Evolutionary conservation across 2,113 vertebrate species (phyloP), one percentile per base, ranked within the genome.

Genomic region (Sciurus niger): DNA sequence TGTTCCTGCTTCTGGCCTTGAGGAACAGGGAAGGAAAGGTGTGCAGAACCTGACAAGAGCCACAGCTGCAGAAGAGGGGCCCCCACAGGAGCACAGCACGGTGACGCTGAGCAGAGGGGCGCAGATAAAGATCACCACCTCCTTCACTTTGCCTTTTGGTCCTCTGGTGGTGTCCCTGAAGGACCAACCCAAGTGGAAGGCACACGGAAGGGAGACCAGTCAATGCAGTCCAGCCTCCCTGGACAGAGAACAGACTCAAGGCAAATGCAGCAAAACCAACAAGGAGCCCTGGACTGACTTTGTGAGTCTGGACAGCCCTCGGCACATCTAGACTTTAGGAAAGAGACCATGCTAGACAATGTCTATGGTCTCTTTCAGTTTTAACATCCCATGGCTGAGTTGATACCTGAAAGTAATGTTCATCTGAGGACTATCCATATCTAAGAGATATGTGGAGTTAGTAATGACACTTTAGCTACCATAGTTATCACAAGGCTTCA

Each of bases 31-130:
- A 3, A 53, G 18, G 58, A 34, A 37, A 11, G 17, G 1, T 8
- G 1, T 4, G 12, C 32, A 40, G 20, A 67, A 55, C 1, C 40
- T 4, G 24, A 43, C 8, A 20, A 55, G 3, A 55, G 32, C 18
- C 46, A 68, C 17, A 30, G n/a, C 14, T 28, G 10, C 2, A 20
- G 46, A 9, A 78, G 14, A 70, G 16, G 25, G 60, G 7, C 13
- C 18, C 53, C 1, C 8, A 55, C 65, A 68, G 80, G 80, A 74
- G 46, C 34, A 40, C 78, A 46, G 12, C 2, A 11, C 32, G 4
- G 4, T 9, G 0, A 6, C 14, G 0, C 5, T 0, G 20, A 70
- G 76, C 22, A 22, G 0, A 2, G 4, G 3, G 20, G 20, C 53
- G 13, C 6, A 17, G 11, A 25, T 9, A 55, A 40, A 46, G n/a